Evolutionary conservation across 1,140 invertebrate species (phyloP), one percentile per base, ranked within the genome.

Genomic region (Drosophila neocordata): DNA sequence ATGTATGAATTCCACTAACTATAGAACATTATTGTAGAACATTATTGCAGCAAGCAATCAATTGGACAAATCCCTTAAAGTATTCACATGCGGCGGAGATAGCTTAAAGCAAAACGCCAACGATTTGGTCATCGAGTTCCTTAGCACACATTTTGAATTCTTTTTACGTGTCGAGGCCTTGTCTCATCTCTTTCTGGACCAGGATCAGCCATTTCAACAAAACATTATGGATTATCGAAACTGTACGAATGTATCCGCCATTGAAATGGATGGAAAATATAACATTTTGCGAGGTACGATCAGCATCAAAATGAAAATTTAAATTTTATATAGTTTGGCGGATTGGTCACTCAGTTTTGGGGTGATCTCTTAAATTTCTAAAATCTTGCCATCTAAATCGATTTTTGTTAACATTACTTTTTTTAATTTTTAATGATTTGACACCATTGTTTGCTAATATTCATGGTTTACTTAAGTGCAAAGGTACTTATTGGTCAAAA

Each of bases 131-230:
- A 60, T 56, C 0, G 72, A 96, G 74, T 95, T 95, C 24, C 92
- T 98, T 15, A 97, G 97, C 90, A 95, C 95, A 68, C 95, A 96
- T 76, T 95, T 99, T 71, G 98, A 99, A 93, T 98, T 95, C 1
- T 97, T 98, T 92, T 93, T 99, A 35, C 94, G 98, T 41, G 92
- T 99, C 7, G 96, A 97, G 69, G 97, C 97, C 18, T 97, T 99
- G 92, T 95, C 96, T 1, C 97, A 99, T 92, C 93, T 99, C 24
- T 96, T 98, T 79, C 91, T 97, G 1, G 95, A 97, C 7, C 83
- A 88, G 52, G 87, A 87, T 22, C 76, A 84, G 34, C 90, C 91
- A 5, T 91, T 91, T 15, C 69, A 87, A 5, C 57, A 90, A 18
- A 59, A 38, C 0, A 70, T 60, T 6, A 41, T 84, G 66, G 92